These are phyloP conservation scores for Pseudomyrmex pallidus DNA, from an alignment of 1,140 invertebrate species.

Conservation along the genomic window DNA sequence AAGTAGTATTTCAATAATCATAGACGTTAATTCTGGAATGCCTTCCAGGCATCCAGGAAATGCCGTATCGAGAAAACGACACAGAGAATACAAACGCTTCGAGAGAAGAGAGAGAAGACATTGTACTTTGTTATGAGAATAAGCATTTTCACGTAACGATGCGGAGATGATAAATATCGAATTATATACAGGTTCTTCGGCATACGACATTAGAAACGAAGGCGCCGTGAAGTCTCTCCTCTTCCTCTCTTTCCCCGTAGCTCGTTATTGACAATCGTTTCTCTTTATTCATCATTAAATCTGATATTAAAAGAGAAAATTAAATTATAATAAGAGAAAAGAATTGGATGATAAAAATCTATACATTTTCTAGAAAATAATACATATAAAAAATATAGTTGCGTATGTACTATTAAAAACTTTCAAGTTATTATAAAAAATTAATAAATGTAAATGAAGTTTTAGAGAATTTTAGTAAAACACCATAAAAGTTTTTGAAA, in stretches of 20 bases:
- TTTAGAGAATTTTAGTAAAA: too few species aligned
- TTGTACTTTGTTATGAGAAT: slow-evolving; percentile 13
- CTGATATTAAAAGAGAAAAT: background rate
- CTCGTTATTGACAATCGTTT: background rate
- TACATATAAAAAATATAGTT: background rate
- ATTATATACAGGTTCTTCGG: slow-evolving; percentile 53
- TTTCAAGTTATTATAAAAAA: too few species aligned
- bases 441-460: too few species aligned
- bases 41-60: background rate
- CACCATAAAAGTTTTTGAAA: too few species aligned
- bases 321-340: background rate
- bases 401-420: background rate
- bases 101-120: background rate
- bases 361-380: background rate
- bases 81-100: slow-evolving; percentile 9
- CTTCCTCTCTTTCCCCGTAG: background rate
- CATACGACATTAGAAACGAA: slow-evolving; percentile 29
- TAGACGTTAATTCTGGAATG: slow-evolving; percentile 24
- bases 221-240: slow-evolving; percentile 50
- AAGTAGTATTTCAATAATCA: slow-evolving; percentile 19
- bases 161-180: slow-evolving; percentile 56
- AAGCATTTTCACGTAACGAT: slow-evolving; percentile 17
- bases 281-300: slow-evolving; percentile 6
- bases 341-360: too few species aligned
- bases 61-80: slow-evolving; percentile 1